Evolutionary conservation across 2,888 invertebrate species (phyloP).

Genomic region (Tipula helvola): DNA sequence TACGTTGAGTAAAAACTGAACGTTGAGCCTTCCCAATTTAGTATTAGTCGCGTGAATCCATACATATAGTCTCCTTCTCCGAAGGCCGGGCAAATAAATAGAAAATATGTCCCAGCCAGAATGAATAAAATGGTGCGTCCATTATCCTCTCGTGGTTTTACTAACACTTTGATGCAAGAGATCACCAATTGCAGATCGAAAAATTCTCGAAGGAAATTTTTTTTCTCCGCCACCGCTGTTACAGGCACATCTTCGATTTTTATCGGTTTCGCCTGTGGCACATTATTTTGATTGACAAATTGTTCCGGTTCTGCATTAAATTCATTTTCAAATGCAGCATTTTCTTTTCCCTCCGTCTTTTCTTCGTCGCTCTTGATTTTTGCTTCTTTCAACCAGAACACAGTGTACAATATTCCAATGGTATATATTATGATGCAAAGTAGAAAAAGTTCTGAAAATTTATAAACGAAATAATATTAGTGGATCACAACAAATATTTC

Average conservation of each 20-base stretch:
- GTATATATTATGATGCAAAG: slow-evolving; percentile 28
- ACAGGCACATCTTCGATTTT: not conserved
- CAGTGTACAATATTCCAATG: slow-evolving; percentile 29
- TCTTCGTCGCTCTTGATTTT: slow-evolving; percentile 12
- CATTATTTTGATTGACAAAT: slow-evolving; percentile 8
- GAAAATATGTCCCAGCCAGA: slow-evolving; percentile 27
- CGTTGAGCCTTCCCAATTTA: slow-evolving; percentile 33
- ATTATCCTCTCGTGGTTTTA: slow-evolving; percentile 27
- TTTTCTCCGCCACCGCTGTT: slow-evolving; percentile 11
- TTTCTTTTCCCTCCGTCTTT: slow-evolving; percentile 21
- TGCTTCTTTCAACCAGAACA: slow-evolving; percentile 30
- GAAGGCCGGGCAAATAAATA: slow-evolving; percentile 27
- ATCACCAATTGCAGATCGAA: slow-evolving; percentile 32
- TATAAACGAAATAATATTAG: not conserved
- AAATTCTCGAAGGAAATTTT: slow-evolving; percentile 26
- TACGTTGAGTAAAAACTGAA: slow-evolving; percentile 29
- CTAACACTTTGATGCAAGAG: slow-evolving; percentile 28
- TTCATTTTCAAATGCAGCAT: slow-evolving; percentile 15
- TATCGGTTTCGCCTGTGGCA: not conserved
- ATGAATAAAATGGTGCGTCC: slow-evolving; percentile 26
- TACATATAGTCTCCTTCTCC: slow-evolving; percentile 32
- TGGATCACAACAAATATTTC: not conserved
- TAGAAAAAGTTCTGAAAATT: slow-evolving; percentile 27
- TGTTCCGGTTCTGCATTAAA: not conserved
- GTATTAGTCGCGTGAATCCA: slow-evolving; percentile 27